Evolutionary conservation across 2,797 vertebrate genomes (phyloP).

Genomic region (Pelobates cultripes): DNA sequence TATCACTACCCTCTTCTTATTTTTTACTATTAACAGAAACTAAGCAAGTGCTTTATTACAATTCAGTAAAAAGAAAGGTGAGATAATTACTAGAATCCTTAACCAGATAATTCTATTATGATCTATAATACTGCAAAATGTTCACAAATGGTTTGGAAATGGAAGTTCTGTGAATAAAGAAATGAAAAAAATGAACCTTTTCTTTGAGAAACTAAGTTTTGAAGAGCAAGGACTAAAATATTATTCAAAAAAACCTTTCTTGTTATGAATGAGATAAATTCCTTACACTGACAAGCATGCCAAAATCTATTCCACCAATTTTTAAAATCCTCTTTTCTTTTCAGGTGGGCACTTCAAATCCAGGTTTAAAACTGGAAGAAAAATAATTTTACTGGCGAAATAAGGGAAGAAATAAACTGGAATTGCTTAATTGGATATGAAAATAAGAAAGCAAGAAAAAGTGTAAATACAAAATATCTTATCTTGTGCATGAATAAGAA

Average conservation of each 20-base stretch:
- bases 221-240: background rate
- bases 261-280: background rate
- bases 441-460: too few relatives aligned
- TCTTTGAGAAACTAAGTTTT: too few relatives aligned
- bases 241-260: background rate
- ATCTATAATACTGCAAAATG: background rate
- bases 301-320: background rate
- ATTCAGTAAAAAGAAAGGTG: background rate
- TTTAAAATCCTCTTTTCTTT: background rate
- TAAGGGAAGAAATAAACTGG: too few relatives aligned
- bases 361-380: too few relatives aligned
- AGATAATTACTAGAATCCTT: background rate
- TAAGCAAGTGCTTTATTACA: background rate
- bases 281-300: background rate
- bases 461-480: too few relatives aligned
- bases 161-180: background rate
- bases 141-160: background rate
- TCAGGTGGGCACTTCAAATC: background rate
- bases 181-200: background rate
- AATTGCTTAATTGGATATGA: too few relatives aligned
- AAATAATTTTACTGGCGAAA: too few relatives aligned
- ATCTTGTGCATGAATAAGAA: too few relatives aligned
- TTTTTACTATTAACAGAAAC: background rate
- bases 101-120: background rate
- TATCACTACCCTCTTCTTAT: background rate